phyloP scores from a whole-genome alignment of 2,113 vertebrate species.

The Rhinogobius similis region DNA sequence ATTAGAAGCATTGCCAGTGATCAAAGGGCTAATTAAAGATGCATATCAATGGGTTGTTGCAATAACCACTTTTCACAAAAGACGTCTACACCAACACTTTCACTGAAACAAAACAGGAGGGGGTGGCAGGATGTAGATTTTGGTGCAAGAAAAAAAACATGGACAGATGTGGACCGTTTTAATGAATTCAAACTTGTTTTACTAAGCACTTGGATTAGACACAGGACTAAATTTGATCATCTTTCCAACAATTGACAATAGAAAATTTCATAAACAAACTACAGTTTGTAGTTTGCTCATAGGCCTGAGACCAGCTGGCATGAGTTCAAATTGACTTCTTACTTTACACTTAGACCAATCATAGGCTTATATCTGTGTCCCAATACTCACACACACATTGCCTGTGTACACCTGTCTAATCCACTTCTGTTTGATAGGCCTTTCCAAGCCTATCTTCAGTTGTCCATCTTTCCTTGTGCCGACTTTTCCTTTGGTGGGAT shows the following conservation, averaged over 20 bases:
- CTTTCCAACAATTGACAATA: constrained; percentile 22
- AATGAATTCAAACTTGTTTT: constrained; percentile 44
- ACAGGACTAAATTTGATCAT: constrained; percentile 29
- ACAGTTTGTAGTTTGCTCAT: constrained; percentile 35
- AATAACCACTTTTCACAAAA: constrained; percentile 12
- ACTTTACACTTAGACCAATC: constrained; percentile 62
- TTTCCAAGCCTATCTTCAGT: constrained; percentile 71
- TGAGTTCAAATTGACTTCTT: constrained; percentile 59
- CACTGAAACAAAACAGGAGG: background rate
- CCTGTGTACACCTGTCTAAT: constrained; percentile 68
- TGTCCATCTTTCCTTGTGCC: constrained; percentile 71
- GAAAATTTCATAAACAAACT: constrained; percentile 18
- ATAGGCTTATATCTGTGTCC: constrained; percentile 60
- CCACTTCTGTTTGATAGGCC: constrained; percentile 67
- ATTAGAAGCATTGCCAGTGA: constrained; percentile 23
- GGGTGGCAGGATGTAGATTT: background rate
- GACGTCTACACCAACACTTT: background rate
- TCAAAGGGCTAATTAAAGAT: constrained; percentile 20
- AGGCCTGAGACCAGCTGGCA: constrained; percentile 62
- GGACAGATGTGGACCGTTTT: constrained; percentile 23
- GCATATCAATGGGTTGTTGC: background rate
- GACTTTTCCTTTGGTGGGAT: constrained; percentile 63
- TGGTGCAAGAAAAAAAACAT: background rate
- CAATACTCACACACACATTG: constrained; percentile 48
- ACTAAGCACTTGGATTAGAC: constrained; percentile 40